phyloP scores from a whole-genome alignment of 92 coral and sea anemone species.

The Phymanthus crucifer region DNA sequence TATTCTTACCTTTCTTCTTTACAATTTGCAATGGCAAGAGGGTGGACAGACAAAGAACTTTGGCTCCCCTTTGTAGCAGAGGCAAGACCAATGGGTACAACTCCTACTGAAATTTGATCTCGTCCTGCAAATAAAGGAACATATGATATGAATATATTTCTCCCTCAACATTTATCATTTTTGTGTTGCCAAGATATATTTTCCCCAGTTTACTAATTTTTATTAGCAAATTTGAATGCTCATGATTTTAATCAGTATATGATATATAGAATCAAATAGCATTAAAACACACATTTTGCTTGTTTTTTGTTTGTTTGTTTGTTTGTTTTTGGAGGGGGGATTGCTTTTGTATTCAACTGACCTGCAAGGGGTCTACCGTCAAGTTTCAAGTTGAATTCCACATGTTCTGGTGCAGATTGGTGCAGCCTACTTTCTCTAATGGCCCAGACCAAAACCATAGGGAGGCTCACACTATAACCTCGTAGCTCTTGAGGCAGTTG shows the following conservation, averaged over 20 bases:
- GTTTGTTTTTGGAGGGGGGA: too few species aligned
- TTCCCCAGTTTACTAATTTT: not conserved
- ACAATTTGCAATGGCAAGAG: slow-evolving; percentile 40
- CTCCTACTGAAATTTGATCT: slow-evolving; percentile 24
- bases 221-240: not conserved
- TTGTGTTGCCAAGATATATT: not conserved
- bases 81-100: slow-evolving; percentile 17
- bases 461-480: slow-evolving; percentile 25
- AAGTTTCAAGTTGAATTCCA: slow-evolving; percentile 22
- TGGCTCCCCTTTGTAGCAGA: slow-evolving; percentile 13
- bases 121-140: slow-evolving; percentile 9
- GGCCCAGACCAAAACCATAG: slow-evolving; percentile 20
- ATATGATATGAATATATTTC: not conserved
- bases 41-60: slow-evolving; percentile 26
- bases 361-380: slow-evolving; percentile 39
- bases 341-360: not conserved
- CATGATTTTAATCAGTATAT: not conserved
- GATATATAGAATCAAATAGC: not conserved
- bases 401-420: not conserved
- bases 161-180: not conserved
- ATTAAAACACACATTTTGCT: not conserved
- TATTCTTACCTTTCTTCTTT: slow-evolving; percentile 14
- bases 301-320: too few species aligned
- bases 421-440: slow-evolving; percentile 33
- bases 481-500: slow-evolving; percentile 9